Percentiles rank a stretch among this genome's conserved stretches.
phyloP scores from a whole-genome alignment of 53 echinoderm and acorn worm genomes.

The Temnopleurus reevesii region DNA sequence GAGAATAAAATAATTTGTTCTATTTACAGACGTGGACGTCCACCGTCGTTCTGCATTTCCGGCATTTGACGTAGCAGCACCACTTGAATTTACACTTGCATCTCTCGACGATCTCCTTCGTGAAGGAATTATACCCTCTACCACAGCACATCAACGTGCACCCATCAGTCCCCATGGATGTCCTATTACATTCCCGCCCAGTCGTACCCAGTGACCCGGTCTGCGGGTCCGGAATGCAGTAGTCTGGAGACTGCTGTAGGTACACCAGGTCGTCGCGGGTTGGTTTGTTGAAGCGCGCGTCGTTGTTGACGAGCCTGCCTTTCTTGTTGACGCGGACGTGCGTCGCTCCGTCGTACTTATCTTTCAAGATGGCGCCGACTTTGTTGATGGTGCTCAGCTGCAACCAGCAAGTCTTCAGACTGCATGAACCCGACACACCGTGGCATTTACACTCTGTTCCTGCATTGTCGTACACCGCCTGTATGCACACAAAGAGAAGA shows the following conservation, averaged over 20 bases:
- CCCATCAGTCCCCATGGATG: conserved; percentile 92
- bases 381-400: conserved; percentile 75
- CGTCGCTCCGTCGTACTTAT: conserved; percentile 97
- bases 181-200: conserved; percentile 92
- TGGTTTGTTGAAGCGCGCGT: conserved; percentile 90
- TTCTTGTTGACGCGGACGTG: conserved; percentile 82
- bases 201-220: conserved; percentile 89
- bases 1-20: not conserved
- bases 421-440: conserved; percentile 98
- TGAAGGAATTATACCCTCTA: conserved; percentile 92
- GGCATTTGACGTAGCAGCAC: conserved; percentile 99
- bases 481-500: not conserved
- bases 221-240: conserved; percentile 70
- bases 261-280: conserved; percentile 87
- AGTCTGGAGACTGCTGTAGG: conserved; percentile 89
- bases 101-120: conserved; percentile 88
- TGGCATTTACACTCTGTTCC: conserved; percentile 95
- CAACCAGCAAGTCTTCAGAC: conserved; percentile 94
- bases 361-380: conserved; percentile 78
- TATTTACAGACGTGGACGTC: conserved; percentile 96
- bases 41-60: conserved; percentile 82
- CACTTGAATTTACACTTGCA: conserved; percentile 99
- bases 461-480: conserved; percentile 79
- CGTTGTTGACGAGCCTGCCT: conserved; percentile 77
- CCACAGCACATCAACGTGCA: conserved; percentile 99